Conservation (phyloP, 1,140 invertebrate species). For the Euschistus heros region DNA sequence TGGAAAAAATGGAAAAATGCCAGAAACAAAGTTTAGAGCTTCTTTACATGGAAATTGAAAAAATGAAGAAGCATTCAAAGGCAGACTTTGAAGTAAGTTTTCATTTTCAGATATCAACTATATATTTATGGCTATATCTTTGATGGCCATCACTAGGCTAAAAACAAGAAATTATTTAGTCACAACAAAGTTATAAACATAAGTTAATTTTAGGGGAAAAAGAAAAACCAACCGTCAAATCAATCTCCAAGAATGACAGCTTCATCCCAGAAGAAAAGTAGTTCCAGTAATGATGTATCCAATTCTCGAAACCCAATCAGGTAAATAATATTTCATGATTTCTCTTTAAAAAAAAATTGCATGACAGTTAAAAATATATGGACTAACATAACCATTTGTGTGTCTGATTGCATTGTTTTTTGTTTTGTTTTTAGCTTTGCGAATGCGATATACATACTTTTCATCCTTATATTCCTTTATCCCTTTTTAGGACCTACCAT, state of each 20-base stretch:
- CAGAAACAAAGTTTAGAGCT: neutral
- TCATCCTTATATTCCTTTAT: constrained; percentile 7
- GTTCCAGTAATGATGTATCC: too few species aligned
- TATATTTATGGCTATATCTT: too few species aligned
- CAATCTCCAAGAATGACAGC: too few species aligned
- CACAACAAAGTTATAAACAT: too few species aligned
- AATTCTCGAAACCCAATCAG: too few species aligned
- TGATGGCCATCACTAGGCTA: too few species aligned
- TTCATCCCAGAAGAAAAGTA: too few species aligned
- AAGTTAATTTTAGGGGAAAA: too few species aligned
- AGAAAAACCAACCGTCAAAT: too few species aligned
- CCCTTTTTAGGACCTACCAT: neutral
- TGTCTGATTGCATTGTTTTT: neutral
- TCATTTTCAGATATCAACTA: neutral
- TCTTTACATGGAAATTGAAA: neutral
- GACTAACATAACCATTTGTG: neutral
- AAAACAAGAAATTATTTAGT: too few species aligned
- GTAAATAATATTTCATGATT: too few species aligned
- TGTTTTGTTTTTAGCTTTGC: constrained; percentile 17
- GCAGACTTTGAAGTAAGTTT: neutral
- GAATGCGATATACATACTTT: constrained; percentile 13
- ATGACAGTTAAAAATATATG: neutral
- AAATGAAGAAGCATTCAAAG: neutral
- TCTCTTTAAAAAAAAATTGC: neutral
- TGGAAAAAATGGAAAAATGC: constrained; percentile 6